phyloP scores from a whole-genome alignment of 1,140 invertebrate genomes.

The Drosophila carrolli region DNA sequence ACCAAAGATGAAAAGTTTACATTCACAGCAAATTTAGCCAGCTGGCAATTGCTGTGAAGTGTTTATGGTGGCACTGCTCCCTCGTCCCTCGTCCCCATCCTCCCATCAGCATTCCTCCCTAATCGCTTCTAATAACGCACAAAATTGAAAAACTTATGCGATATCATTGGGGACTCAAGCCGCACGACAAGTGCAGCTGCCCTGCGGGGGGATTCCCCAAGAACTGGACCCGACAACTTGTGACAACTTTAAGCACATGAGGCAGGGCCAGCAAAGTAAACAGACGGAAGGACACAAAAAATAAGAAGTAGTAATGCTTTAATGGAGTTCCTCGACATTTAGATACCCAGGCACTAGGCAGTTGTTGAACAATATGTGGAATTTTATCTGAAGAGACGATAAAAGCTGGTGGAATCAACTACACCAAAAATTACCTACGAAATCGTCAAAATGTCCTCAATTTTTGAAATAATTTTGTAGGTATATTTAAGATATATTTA shows the following conservation, averaged over 20 bases:
- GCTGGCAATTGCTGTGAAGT: conserved; percentile 63
- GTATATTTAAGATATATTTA: no score
- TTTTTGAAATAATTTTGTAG: no score
- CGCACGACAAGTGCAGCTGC: conserved; percentile 74
- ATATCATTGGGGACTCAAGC: conserved; percentile 75
- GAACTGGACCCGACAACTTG: conserved; percentile 72
- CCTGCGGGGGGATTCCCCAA: conserved; percentile 13
- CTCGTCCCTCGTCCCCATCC: conserved; percentile 11
- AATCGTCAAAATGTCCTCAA: no score
- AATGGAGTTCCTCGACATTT: not conserved
- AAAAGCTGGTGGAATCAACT: no score
- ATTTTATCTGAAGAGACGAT: no score
- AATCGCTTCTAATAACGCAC: conserved; percentile 84
- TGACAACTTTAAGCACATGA: conserved; percentile 78
- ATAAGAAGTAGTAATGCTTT: not conserved
- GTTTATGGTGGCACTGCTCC: conserved; percentile 56
- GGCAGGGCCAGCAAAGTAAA: conserved; percentile 31
- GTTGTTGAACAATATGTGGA: not conserved
- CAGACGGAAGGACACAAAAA: conserved; percentile 22
- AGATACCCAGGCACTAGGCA: not conserved
- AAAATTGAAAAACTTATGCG: conserved; percentile 84
- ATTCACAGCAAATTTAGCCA: conserved; percentile 60
- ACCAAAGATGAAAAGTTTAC: conserved; percentile 26
- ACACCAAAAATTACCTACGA: no score
- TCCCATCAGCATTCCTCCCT: conserved; percentile 48